These are phyloP conservation scores for Nannoperca obscura DNA, from an alignment of 2,797 vertebrate species.

Conservation along the genomic window DNA sequence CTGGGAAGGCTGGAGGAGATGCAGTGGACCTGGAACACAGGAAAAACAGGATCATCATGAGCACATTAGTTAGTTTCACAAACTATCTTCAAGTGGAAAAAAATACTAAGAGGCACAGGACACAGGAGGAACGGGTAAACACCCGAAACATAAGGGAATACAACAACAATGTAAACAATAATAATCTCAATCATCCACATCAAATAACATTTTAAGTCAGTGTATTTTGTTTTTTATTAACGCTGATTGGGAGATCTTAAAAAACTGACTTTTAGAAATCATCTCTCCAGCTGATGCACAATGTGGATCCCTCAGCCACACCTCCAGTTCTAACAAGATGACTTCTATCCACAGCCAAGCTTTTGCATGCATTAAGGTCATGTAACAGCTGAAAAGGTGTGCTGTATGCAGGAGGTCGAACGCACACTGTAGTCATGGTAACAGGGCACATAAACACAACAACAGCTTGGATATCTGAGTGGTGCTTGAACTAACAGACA, in stretches of 20 bases:
- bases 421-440: constrained; percentile 1
- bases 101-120: too few relatives aligned
- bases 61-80: too few relatives aligned
- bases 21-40: too few relatives aligned
- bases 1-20: too few relatives aligned
- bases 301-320: background rate
- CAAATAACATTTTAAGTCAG: too few relatives aligned
- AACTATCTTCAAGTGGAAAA: too few relatives aligned
- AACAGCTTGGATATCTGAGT: background rate
- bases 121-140: too few relatives aligned
- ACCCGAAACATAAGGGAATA: too few relatives aligned
- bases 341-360: background rate
- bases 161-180: background rate
- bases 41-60: too few relatives aligned
- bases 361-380: background rate
- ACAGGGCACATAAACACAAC: background rate
- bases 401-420: background rate
- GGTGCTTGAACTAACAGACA: constrained; percentile 13
- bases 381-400: background rate
- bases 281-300: background rate
- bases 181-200: background rate
- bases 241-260: background rate
- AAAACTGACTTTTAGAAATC: background rate
- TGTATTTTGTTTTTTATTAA: too few relatives aligned
- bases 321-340: background rate